These are phyloP conservation scores for Hedya salicella DNA, from an alignment of 2,888 invertebrate genomes.

Conservation along the genomic window DNA sequence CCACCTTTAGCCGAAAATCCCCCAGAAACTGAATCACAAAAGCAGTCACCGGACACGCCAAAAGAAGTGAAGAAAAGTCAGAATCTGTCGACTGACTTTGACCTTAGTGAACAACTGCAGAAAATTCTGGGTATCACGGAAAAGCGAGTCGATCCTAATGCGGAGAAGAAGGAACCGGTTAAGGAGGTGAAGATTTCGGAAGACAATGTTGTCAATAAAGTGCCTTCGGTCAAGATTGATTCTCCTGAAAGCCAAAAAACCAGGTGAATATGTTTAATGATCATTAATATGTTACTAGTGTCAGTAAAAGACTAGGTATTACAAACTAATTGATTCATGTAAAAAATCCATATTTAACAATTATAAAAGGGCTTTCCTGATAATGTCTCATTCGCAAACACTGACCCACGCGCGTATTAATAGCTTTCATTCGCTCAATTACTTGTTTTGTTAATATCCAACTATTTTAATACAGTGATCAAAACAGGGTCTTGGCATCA, in stretches of 20 bases:
- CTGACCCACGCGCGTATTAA: too few species aligned
- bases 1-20: conserved; percentile 70
- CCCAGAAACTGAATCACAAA: conserved; percentile 70
- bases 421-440: too few species aligned
- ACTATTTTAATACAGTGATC: too few species aligned
- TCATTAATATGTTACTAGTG: conserved; percentile 5
- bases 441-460: too few species aligned
- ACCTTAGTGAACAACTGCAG: conserved; percentile 80
- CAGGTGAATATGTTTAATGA: conserved; percentile 57
- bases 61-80: conserved; percentile 81
- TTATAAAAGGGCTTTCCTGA: too few species aligned
- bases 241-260: conserved; percentile 77
- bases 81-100: conserved; percentile 80
- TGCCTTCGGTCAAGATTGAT: conserved; percentile 81
- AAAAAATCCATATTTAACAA: too few species aligned
- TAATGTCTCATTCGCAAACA: too few species aligned
- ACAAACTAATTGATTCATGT: too few species aligned
- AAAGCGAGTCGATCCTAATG: conserved; percentile 67
- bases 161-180: conserved; percentile 71
- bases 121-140: conserved; percentile 81
- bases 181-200: conserved; percentile 78
- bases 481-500: too few species aligned
- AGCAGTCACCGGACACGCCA: conserved; percentile 76
- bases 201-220: conserved; percentile 62
- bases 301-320: background rate